Evolutionary conservation across 2,888 invertebrate species (phyloP).

Genomic region (Sesia bembeciformis): DNA sequence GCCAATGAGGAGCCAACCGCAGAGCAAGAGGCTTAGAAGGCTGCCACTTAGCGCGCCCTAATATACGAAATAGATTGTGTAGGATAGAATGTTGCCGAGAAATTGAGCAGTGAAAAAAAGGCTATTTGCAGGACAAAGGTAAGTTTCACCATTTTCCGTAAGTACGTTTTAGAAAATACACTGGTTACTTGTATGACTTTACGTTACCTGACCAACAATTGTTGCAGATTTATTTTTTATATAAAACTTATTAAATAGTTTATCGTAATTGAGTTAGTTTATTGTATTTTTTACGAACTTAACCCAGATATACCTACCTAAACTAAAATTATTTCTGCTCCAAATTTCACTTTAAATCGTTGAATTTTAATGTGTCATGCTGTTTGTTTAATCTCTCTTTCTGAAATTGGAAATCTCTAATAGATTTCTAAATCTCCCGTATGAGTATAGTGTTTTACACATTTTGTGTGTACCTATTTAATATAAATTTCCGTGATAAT

Average conservation of each 20-base stretch:
- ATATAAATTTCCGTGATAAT: too few species aligned
- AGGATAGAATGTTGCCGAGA: conserved; percentile 79
- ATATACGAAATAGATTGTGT: conserved; percentile 75
- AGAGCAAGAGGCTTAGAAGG: conserved; percentile 58
- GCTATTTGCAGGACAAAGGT: background rate
- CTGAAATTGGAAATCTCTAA: background rate
- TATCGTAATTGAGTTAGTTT: too few species aligned
- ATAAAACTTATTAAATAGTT: too few species aligned
- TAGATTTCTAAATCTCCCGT: too few species aligned
- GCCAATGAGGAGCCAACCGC: conserved; percentile 68
- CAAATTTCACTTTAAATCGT: background rate
- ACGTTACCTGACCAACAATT: too few species aligned
- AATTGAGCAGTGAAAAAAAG: background rate
- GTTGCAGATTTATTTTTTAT: too few species aligned
- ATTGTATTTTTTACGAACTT: too few species aligned
- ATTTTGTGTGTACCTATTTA: too few species aligned
- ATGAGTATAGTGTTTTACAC: too few species aligned
- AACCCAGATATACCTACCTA: background rate
- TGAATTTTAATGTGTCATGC: background rate
- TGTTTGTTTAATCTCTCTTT: background rate
- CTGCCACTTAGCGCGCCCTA: conserved; percentile 74
- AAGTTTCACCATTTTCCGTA: too few species aligned
- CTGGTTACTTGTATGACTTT: too few species aligned
- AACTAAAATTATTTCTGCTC: background rate
- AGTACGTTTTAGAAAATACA: too few species aligned